Evolutionary conservation across 92 coral and sea anemone species (phyloP).

Genomic region (Diadumene lineata): DNA sequence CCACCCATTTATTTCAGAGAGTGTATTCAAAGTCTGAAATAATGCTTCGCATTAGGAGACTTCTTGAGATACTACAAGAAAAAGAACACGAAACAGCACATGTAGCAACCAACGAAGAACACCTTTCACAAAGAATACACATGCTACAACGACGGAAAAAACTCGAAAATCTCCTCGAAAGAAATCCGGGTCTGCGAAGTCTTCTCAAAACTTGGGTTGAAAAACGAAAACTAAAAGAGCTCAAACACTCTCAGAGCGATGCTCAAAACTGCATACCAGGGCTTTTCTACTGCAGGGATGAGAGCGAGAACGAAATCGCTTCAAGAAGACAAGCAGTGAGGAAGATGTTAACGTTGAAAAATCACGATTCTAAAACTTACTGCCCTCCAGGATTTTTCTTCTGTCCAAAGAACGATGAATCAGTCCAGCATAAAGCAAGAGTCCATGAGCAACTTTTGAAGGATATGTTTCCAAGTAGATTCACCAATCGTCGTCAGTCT

Average conservation of each 20-base stretch:
- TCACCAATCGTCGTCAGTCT: neutral
- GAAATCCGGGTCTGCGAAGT: slow-evolving; percentile 24
- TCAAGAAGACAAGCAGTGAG: neutral
- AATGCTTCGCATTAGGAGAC: slow-evolving; percentile 17
- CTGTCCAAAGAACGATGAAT: slow-evolving; percentile 4
- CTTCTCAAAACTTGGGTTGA: neutral
- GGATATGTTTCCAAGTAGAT: neutral
- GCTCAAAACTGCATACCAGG: slow-evolving; percentile 21
- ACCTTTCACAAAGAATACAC: neutral
- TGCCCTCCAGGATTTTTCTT: slow-evolving; percentile 13
- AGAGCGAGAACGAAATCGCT: neutral
- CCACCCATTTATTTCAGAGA: neutral
- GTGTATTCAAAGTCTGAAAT: slow-evolving; percentile 23
- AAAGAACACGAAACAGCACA: slow-evolving; percentile 7
- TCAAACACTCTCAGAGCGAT: slow-evolving; percentile 11
- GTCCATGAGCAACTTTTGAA: neutral
- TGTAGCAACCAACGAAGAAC: neutral
- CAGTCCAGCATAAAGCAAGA: too few species aligned
- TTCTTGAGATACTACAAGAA: slow-evolving; percentile 13
- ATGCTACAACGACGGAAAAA: slow-evolving; percentile 21
- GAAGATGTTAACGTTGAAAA: neutral
- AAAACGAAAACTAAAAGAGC: slow-evolving; percentile 12
- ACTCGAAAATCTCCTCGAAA: slow-evolving; percentile 13
- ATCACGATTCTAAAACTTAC: neutral
- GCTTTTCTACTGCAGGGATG: slow-evolving; percentile 17